These are phyloP conservation scores for Drosophila prostipennis DNA, from an alignment of 2,888 invertebrate genomes.

Conservation along the genomic window DNA sequence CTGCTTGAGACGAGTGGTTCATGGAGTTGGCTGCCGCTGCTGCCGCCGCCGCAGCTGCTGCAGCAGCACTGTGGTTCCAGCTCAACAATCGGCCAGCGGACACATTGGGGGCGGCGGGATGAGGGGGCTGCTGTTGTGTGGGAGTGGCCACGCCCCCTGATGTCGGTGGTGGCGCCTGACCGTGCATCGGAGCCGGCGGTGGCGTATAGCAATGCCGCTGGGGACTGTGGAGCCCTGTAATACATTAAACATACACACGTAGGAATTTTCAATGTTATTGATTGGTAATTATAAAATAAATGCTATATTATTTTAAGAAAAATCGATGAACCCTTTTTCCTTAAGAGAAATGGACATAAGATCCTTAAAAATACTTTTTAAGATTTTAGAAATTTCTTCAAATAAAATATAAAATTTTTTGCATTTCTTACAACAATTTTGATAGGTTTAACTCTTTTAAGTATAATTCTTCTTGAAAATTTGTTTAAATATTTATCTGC, in stretches of 20 bases:
- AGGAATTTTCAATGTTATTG: too few species aligned
- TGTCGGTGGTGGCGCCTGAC: constrained; percentile 20
- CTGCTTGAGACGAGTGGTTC: constrained; percentile 52
- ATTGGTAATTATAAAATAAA: too few species aligned
- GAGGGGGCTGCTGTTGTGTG: constrained; percentile 32
- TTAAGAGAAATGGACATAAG: too few species aligned
- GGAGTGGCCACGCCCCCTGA: constrained; percentile 17
- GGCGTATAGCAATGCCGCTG: constrained; percentile 81
- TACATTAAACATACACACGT: constrained; percentile 12
- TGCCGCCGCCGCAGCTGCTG: constrained; percentile 67
- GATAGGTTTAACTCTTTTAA: too few species aligned
- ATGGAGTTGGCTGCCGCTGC: constrained; percentile 65
- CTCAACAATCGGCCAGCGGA: constrained; percentile 78
- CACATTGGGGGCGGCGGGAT: constrained; percentile 17
- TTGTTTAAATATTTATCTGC: too few species aligned
- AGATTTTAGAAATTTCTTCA: too few species aligned
- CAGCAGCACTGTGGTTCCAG: constrained; percentile 82
- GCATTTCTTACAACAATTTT: too few species aligned
- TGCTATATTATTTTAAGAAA: too few species aligned
- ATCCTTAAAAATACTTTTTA: too few species aligned
- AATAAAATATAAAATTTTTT: too few species aligned
- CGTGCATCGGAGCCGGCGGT: constrained; percentile 42
- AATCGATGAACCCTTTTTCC: too few species aligned
- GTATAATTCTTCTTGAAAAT: too few species aligned
- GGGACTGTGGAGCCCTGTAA: constrained; percentile 81